Conservation (phyloP, 2,888 invertebrate genomes). For the Hydrotaea diabolus region DNA sequence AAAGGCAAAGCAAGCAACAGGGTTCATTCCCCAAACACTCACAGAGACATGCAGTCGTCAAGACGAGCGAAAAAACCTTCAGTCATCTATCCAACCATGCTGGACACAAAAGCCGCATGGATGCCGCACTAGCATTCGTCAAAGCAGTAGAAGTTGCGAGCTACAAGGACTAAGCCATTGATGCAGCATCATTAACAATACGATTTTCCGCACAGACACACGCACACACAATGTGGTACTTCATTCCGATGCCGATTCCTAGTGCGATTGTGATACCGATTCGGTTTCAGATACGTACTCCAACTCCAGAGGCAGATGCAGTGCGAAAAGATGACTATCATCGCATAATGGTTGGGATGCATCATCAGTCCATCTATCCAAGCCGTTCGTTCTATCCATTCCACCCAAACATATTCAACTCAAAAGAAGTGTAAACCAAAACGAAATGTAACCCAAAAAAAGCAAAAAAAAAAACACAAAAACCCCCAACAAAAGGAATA, state of each 20-base stretch:
- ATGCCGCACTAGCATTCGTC: constrained; percentile 52
- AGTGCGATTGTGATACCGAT: neutral
- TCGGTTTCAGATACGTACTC: neutral
- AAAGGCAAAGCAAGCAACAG: constrained; percentile 49
- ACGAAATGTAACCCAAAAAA: constrained; percentile 37
- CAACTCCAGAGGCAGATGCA: constrained; percentile 7
- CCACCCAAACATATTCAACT: no score
- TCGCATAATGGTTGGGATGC: constrained; percentile 15
- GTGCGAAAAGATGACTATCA: constrained; percentile 50
- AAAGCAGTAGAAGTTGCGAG: constrained; percentile 38
- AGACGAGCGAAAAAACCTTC: no score
- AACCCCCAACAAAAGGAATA: neutral
- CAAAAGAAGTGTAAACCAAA: constrained; percentile 39
- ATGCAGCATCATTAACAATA: constrained; percentile 49
- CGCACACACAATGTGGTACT: neutral
- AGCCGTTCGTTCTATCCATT: neutral
- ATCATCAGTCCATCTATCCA: constrained; percentile 1
- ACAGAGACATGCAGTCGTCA: neutral
- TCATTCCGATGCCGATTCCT: neutral
- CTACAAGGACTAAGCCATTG: neutral
- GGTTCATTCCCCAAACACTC: constrained; percentile 35
- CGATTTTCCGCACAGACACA: constrained; percentile 37
- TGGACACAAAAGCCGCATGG: constrained; percentile 42
- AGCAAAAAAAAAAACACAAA: neutral
- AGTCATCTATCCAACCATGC: neutral